Evolutionary conservation across 2,888 invertebrate genomes (phyloP).

Genomic region (Choristoneura rosaceana): DNA sequence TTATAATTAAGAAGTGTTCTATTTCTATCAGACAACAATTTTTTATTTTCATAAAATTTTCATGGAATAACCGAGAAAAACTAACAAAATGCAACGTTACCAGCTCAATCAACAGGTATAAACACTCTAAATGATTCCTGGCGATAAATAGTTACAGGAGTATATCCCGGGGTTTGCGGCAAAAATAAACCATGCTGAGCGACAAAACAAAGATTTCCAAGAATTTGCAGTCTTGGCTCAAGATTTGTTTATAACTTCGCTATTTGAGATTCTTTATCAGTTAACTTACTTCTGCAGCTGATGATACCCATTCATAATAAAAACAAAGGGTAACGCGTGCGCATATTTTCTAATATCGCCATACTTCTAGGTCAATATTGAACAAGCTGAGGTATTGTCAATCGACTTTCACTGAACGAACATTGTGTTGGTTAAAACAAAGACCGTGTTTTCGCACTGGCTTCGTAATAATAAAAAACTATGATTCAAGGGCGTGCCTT

Average conservation of each 20-base stretch:
- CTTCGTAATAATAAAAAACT: conserved; percentile 25
- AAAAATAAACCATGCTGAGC: not conserved
- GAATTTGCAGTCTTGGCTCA: not conserved
- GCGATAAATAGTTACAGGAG: not conserved
- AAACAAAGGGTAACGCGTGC: not conserved
- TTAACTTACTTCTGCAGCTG: not conserved
- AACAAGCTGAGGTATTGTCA: conserved; percentile 26
- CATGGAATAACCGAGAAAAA: too few species aligned
- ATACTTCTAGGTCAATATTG: conserved; percentile 31
- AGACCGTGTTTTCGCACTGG: conserved; percentile 18
- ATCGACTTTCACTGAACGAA: conserved; percentile 37
- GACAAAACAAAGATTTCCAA: not conserved
- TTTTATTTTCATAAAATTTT: too few species aligned
- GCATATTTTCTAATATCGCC: conserved; percentile 29
- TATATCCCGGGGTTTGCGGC: not conserved
- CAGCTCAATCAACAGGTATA: too few species aligned
- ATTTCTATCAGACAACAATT: too few species aligned
- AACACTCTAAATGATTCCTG: conserved; percentile 55
- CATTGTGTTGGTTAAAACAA: conserved; percentile 38
- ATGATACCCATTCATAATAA: not conserved
- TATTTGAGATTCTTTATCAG: not conserved
- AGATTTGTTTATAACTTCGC: not conserved
- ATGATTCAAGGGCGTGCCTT: conserved; percentile 30
- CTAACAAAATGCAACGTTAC: too few species aligned
- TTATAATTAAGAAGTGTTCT: too few species aligned